Percentiles rank a stretch among this genome's conserved stretches.
phyloP scores from a whole-genome alignment of 2,797 vertebrate genomes.

The Megalops cyprinoides region DNA sequence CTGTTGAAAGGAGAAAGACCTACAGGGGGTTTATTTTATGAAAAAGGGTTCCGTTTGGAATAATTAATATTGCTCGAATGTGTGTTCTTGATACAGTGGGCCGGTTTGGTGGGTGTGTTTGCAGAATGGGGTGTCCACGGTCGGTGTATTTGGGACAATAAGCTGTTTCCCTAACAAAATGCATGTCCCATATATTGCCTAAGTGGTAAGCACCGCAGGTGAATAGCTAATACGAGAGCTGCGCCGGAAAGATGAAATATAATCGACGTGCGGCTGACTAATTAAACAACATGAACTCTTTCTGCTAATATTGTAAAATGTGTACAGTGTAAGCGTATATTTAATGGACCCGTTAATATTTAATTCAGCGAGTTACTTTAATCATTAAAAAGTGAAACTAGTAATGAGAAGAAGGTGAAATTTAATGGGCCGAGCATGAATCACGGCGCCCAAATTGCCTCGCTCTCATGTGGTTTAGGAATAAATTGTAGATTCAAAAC shows the following conservation, averaged over 20 bases:
- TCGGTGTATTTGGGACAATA: neutral
- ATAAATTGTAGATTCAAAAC: neutral
- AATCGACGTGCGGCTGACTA: too few species aligned
- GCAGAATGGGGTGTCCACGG: neutral
- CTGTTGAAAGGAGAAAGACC: neutral
- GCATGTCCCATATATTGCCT: neutral
- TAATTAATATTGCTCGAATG: neutral
- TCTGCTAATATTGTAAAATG: neutral
- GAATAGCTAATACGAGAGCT: too few species aligned
- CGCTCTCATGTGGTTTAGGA: neutral
- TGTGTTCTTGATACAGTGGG: neutral
- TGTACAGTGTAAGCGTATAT: neutral
- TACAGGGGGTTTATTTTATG: too few species aligned
- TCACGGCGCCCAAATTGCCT: neutral
- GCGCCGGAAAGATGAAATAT: too few species aligned
- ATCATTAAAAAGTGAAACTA: neutral
- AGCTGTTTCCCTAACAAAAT: neutral
- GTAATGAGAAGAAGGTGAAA: neutral
- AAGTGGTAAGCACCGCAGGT: too few species aligned
- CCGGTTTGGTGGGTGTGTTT: neutral
- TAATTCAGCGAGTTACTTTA: neutral
- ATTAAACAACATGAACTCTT: neutral
- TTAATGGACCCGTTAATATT: neutral
- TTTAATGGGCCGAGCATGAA: neutral
- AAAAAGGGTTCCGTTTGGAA: neutral